Conservation (phyloP, 2,113 vertebrate species). For the Semnornis frantzii region DNA sequence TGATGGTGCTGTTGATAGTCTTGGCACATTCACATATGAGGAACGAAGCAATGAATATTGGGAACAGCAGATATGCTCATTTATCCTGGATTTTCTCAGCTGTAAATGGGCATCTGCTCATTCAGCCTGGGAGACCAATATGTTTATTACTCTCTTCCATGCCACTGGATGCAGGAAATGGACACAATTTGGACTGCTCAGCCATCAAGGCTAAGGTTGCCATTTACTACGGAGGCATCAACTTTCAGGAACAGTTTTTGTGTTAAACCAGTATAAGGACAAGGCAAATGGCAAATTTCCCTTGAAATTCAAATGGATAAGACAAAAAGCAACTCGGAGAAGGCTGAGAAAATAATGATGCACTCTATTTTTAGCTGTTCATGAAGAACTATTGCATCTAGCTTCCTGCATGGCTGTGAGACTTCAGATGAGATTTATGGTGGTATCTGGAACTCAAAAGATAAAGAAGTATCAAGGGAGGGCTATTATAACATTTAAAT, state of each 20-base stretch:
- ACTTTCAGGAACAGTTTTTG: neutral
- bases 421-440: conserved; percentile 3
- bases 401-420: neutral
- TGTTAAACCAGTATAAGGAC: neutral
- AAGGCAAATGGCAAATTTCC: neutral
- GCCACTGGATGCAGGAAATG: neutral
- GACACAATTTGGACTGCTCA: neutral
- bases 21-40: neutral
- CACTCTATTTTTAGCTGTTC: neutral
- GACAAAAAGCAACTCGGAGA: neutral
- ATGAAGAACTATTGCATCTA: neutral
- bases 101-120: neutral
- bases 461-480: neutral
- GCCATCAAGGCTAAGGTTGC: neutral
- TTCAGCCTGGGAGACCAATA: neutral
- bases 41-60: neutral
- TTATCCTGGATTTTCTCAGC: conserved; percentile 20
- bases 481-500: neutral
- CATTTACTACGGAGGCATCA: neutral
- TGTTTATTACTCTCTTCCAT: neutral
- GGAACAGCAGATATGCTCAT: neutral
- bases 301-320: neutral
- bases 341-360: neutral
- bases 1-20: neutral
- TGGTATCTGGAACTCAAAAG: neutral